Evolutionary conservation across 1,140 invertebrate species (phyloP), one percentile per base, ranked within the genome.

Genomic region (Ceratitis capitata): DNA sequence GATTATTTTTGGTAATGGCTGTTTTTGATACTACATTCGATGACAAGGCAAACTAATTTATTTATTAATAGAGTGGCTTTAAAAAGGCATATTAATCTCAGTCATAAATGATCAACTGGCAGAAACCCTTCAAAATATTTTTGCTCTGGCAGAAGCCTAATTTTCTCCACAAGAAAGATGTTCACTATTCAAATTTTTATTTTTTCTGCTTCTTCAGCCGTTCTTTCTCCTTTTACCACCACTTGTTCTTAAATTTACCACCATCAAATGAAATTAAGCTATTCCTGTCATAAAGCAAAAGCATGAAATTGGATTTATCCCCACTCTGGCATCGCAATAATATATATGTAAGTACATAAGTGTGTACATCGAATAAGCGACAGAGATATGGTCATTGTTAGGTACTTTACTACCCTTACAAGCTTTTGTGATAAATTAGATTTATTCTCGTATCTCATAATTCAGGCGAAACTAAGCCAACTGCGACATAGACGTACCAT

Each of bases 381-480:
- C n/a, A n/a, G n/a, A n/a, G n/a, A n/a, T n/a, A n/a, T 69, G 32
- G 61, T 29, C 61, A 69, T 69, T 69, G 78, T 82, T 82, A 23
- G 7, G 42, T 47, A 6, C 78, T 47, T 82, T 49, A 82, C 78
- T 39, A 49, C 39, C n/a, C 3, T 82, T 49, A 14, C 42, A 82
- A 32, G 16, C 10, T 35, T 23, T 82, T 26, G 47, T 83, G 26
- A 26, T 51, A 83, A 83, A 83, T 49, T 45, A 26, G 23, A 51
- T 83, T 51, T 53, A 51, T 47, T 53, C 32, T 53, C 51, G 32
- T 32, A 19, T 45, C 35, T n/a, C 51, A 51, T 32, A 19, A n/a
- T 19, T n/a, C 42, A 26, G 23, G 82, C 16, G 32, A 32, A 83
- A 83, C 45, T 83, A 53, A 19, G 26, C 42, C 23, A 32, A 19